Percentiles rank a stretch among this genome's conserved stretches.
Conservation (phyloP, 2,888 invertebrate species). For the Trisateles emortualis region DNA sequence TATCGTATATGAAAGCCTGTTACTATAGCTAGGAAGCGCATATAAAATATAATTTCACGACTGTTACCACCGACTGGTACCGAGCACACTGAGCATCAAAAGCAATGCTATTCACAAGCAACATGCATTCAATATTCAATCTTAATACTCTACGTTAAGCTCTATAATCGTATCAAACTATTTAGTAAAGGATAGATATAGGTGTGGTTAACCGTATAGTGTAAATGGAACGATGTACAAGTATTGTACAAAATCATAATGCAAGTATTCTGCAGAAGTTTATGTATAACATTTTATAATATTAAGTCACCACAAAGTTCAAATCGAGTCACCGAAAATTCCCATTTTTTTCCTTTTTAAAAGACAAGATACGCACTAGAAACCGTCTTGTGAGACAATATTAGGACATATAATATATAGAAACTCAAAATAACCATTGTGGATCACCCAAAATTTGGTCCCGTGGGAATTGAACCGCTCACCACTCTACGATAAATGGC, state of each 20-base stretch:
- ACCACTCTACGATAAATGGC: too few relatives aligned
- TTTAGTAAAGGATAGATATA: conserved; percentile 21
- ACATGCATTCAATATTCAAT: conserved; percentile 14
- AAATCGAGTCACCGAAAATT: too few relatives aligned
- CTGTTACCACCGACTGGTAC: conserved; percentile 32
- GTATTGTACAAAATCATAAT: conserved; percentile 18
- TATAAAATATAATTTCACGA: conserved; percentile 50
- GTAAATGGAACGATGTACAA: conserved; percentile 44
- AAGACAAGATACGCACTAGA: too few relatives aligned
- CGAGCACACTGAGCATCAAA: conserved; percentile 38
- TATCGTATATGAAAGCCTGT: conserved; percentile 19
- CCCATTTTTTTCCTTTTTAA: too few relatives aligned
- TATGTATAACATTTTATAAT: conserved; percentile 5
- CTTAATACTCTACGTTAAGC: conserved; percentile 5
- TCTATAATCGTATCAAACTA: conserved; percentile 17
- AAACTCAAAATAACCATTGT: too few relatives aligned
- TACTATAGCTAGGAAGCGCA: conserved; percentile 25
- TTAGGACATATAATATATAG: too few relatives aligned
- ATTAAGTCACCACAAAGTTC: too few relatives aligned
- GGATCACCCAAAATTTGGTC: too few relatives aligned
- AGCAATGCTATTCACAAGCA: conserved; percentile 22
- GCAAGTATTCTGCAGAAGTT: conserved; percentile 34
- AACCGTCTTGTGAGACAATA: too few relatives aligned
- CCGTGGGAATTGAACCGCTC: too few relatives aligned
- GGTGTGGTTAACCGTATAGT: conserved; percentile 35